phyloP scores from a whole-genome alignment of 2,888 invertebrate genomes.

The Frankliniella intonsa region DNA sequence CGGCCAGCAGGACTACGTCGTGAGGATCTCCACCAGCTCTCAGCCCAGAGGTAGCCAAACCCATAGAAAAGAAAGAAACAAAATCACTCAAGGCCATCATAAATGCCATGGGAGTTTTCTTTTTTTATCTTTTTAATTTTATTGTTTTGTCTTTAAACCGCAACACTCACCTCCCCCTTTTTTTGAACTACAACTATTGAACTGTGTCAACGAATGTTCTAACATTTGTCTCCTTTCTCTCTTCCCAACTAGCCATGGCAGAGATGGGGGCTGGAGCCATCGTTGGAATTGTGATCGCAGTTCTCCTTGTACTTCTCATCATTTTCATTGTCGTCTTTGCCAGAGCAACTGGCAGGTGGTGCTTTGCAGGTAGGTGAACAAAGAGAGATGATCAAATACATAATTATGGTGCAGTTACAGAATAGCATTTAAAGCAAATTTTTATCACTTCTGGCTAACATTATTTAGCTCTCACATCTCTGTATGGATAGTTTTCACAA shows the following conservation, averaged over 20 bases:
- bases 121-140: too few species aligned
- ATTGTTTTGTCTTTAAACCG: constrained; percentile 32
- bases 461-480: not conserved
- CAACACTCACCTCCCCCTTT: too few species aligned
- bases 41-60: constrained; percentile 52
- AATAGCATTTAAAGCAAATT: too few species aligned
- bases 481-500: not conserved
- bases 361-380: constrained; percentile 72
- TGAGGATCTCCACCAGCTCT: constrained; percentile 64
- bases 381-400: not conserved
- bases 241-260: constrained; percentile 50
- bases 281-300: constrained; percentile 69
- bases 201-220: constrained; percentile 31
- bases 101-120: too few species aligned
- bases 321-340: constrained; percentile 67
- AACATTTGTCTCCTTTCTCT: not conserved
- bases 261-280: constrained; percentile 71
- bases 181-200: constrained; percentile 32
- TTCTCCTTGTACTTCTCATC: constrained; percentile 60
- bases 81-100: too few species aligned
- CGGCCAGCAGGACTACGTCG: constrained; percentile 59
- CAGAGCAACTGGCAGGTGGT: constrained; percentile 77
- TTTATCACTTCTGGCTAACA: not conserved
- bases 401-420: too few species aligned
- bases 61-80: too few species aligned